These are phyloP conservation scores for Hemibagrus wyckioides DNA, from an alignment of 2,113 vertebrate species.

Conservation along the genomic window DNA sequence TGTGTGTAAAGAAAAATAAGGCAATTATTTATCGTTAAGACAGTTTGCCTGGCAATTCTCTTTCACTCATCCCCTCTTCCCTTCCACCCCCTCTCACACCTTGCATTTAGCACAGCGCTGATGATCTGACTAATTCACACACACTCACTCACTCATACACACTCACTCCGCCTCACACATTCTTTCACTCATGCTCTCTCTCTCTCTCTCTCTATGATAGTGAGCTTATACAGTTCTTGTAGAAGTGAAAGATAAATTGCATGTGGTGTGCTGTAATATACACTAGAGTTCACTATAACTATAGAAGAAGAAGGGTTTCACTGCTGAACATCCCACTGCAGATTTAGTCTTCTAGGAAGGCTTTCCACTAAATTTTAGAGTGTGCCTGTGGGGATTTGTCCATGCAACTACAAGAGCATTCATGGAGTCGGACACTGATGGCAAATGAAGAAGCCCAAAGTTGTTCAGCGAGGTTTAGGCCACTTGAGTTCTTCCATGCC, in stretches of 20 bases:
- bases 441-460: not conserved
- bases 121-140: conserved; percentile 11
- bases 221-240: not conserved
- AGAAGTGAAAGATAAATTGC: not conserved
- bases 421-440: too few species aligned
- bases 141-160: conserved; percentile 48
- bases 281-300: not conserved
- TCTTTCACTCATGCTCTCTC: conserved; percentile 48
- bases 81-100: conserved; percentile 4
- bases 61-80: conserved; percentile 26
- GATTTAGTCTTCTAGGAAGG: too few species aligned
- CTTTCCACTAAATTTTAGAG: too few species aligned
- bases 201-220: not conserved
- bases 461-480: not conserved
- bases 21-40: conserved; percentile 5
- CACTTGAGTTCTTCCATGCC: not conserved
- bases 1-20: not conserved
- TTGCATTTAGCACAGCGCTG: conserved; percentile 14
- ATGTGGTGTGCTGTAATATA: not conserved
- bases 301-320: too few species aligned
- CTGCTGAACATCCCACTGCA: too few species aligned
- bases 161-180: not conserved
- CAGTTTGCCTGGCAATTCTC: not conserved
- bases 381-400: too few species aligned
- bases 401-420: too few species aligned